These are phyloP conservation scores for Salvelinus sp. DNA, from an alignment of 2,113 vertebrate genomes.

Conservation along the genomic window DNA sequence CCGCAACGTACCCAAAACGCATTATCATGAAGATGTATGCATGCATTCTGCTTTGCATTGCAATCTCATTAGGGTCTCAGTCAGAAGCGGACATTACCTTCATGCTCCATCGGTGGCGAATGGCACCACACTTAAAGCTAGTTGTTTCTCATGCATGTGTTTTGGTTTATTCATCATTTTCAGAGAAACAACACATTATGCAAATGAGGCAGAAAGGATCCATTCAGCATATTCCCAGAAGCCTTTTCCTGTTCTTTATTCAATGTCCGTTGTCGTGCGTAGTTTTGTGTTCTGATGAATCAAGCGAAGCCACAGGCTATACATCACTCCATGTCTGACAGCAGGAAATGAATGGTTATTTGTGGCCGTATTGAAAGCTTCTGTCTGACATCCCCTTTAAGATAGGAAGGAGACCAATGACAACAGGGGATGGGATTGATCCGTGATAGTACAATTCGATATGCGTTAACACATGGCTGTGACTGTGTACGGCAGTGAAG, in stretches of 20 bases:
- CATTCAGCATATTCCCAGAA: slow-evolving; percentile 67
- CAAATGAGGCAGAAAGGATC: slow-evolving; percentile 53
- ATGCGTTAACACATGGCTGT: slow-evolving; percentile 7
- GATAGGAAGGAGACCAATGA: not conserved
- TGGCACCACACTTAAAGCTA: slow-evolving; percentile 47
- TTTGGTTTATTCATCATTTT: slow-evolving; percentile 73
- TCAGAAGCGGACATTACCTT: slow-evolving; percentile 40
- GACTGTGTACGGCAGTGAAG: slow-evolving; percentile 32
- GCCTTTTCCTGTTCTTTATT: slow-evolving; percentile 50
- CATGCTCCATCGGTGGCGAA: slow-evolving; percentile 47
- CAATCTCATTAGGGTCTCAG: slow-evolving; percentile 52
- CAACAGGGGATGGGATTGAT: slow-evolving; percentile 21
- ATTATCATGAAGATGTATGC: slow-evolving; percentile 19
- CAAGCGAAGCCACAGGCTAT: slow-evolving; percentile 57
- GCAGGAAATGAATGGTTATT: slow-evolving; percentile 46
- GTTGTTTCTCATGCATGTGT: slow-evolving; percentile 52
- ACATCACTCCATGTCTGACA: slow-evolving; percentile 62
- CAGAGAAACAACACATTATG: slow-evolving; percentile 73
- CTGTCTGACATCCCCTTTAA: not conserved
- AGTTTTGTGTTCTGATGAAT: slow-evolving; percentile 68
- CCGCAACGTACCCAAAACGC: slow-evolving; percentile 5
- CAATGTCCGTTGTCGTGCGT: slow-evolving; percentile 46
- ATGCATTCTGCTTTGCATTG: slow-evolving; percentile 20
- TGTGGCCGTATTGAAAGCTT: not conserved
- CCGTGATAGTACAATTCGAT: slow-evolving; percentile 12